Percentiles rank a stretch among this genome's conserved stretches.
These are phyloP conservation scores for Callyntrura sp. DNA, from an alignment of 2,888 invertebrate genomes.

Conservation along the genomic window DNA sequence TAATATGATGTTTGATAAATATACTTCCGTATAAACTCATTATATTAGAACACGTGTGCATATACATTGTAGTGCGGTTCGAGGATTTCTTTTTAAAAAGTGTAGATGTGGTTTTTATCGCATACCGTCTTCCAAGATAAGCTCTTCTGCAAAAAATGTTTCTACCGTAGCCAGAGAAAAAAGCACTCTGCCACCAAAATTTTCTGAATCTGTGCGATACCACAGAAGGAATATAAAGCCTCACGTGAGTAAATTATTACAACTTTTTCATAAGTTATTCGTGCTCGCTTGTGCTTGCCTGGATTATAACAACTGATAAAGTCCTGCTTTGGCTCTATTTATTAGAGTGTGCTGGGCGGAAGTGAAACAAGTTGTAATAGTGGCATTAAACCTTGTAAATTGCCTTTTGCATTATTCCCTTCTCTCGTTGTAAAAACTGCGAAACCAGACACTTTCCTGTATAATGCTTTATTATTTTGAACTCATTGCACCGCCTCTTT, in stretches of 20 bases:
- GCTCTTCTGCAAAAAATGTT: not conserved
- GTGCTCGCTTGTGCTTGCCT: not conserved
- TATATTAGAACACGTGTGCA: no score
- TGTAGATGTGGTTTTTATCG: no score
- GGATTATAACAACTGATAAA: not conserved
- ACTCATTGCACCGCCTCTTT: not conserved
- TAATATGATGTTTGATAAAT: no score
- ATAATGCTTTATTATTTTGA: not conserved
- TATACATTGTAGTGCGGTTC: no score
- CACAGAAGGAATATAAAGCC: not conserved
- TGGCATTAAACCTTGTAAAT: conserved; percentile 57
- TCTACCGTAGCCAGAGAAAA: no score
- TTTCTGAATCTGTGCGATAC: not conserved
- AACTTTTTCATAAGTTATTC: not conserved
- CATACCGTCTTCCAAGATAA: not conserved
- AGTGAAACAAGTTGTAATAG: conserved; percentile 49
- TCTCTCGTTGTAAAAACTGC: not conserved
- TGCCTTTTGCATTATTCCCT: conserved; percentile 52
- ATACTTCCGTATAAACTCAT: no score
- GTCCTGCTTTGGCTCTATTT: not conserved
- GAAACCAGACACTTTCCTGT: no score
- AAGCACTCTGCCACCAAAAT: not conserved
- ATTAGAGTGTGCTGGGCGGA: not conserved
- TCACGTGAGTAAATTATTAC: conserved; percentile 13
- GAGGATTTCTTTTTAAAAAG: no score